phyloP scores from a whole-genome alignment of 1,140 invertebrate genomes.

The Drosophila pachea region DNA sequence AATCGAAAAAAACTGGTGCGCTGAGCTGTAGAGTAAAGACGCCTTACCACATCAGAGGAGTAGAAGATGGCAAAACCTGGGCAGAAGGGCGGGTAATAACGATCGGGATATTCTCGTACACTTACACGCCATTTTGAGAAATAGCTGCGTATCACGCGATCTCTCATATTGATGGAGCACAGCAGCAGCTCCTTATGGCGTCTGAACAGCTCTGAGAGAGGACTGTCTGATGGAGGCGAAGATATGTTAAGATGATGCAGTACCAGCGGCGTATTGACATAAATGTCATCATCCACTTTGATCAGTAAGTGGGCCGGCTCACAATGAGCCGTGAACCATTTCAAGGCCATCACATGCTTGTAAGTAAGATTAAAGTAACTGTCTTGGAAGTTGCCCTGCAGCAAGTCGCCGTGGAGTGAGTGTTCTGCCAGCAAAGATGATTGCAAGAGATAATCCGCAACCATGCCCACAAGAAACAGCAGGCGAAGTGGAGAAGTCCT shows the following conservation, averaged over 20 bases:
- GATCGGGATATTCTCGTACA: constrained; percentile 82
- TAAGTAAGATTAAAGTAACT: constrained; percentile 91
- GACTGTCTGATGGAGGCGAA: constrained; percentile 60
- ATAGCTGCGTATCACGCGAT: constrained; percentile 81
- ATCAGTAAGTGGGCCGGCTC: constrained; percentile 84
- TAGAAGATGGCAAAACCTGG: constrained; percentile 87
- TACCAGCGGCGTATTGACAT: constrained; percentile 84
- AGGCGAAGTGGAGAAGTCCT: constrained; percentile 77
- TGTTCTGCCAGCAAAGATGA: constrained; percentile 82
- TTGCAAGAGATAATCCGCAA: constrained; percentile 76
- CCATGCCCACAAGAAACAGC: constrained; percentile 85
- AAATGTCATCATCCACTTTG: constrained; percentile 89
- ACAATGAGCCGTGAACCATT: constrained; percentile 87
- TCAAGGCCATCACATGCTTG: constrained; percentile 91
- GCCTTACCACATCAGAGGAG: constrained; percentile 84
- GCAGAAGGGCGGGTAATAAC: constrained; percentile 85
- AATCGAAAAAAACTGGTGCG: constrained; percentile 87
- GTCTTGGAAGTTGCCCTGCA: constrained; percentile 89
- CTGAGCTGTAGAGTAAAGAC: constrained; percentile 83
- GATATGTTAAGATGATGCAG: constrained; percentile 79
- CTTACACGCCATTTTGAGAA: constrained; percentile 88
- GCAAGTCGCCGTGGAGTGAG: constrained; percentile 83
- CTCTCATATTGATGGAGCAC: constrained; percentile 80
- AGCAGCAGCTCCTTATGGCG: constrained; percentile 80
- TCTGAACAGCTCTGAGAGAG: constrained; percentile 6